Evolutionary conservation across 2,797 vertebrate genomes (phyloP).

Genomic region (Gorsachius magnificus): DNA sequence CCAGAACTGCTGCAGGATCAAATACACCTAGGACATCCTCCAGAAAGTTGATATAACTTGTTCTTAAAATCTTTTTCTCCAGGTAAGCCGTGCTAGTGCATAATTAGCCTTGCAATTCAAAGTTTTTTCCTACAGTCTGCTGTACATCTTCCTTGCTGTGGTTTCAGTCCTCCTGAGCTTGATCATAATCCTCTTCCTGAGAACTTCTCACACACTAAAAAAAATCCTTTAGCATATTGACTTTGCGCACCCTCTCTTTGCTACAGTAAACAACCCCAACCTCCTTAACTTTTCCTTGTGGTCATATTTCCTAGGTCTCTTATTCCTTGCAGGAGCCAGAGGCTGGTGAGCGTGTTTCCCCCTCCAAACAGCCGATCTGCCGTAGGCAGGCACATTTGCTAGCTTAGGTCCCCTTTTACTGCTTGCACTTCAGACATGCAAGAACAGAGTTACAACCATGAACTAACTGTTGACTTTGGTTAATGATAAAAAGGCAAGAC

Average conservation of each 20-base stretch:
- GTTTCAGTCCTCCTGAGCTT: neutral
- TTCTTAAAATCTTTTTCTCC: neutral
- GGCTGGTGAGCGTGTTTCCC: neutral
- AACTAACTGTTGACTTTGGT: neutral
- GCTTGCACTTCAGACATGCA: neutral
- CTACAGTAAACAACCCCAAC: neutral
- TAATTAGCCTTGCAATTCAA: neutral
- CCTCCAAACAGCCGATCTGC: neutral
- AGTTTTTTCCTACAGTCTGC: neutral
- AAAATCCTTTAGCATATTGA: neutral
- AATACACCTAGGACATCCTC: neutral
- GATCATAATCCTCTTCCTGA: neutral
- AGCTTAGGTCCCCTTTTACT: neutral
- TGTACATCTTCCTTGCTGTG: neutral
- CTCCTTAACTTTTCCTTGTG: neutral
- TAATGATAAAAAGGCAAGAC: neutral
- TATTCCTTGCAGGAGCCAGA: neutral
- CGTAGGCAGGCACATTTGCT: neutral
- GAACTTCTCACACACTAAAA: neutral
- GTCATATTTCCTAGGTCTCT: neutral
- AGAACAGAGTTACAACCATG: neutral
- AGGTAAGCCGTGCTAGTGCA: neutral
- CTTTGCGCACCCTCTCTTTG: neutral
- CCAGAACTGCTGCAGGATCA: neutral
- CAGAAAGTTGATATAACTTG: rapidly evolving